A percentile compares a stretch with the other conserved stretches of the same genome.
phyloP scores from a whole-genome alignment of 2,888 invertebrate species.

The Anticlea derivata region DNA sequence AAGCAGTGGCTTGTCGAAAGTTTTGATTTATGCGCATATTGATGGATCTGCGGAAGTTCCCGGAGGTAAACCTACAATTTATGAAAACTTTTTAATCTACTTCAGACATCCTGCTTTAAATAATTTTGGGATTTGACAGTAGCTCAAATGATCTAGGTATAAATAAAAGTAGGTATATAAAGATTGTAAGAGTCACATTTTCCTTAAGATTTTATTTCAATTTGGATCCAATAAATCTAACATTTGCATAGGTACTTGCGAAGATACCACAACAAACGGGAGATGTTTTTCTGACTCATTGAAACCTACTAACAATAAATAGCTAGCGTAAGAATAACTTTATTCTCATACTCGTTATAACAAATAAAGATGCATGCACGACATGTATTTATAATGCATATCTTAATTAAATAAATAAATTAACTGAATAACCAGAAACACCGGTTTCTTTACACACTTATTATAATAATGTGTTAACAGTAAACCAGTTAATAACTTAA shows the following conservation, averaged over 20 bases:
- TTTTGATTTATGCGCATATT: constrained; percentile 73
- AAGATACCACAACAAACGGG: not conserved
- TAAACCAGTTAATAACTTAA: not conserved
- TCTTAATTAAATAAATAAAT: not conserved
- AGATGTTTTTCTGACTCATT: too few species aligned
- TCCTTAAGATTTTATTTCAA: constrained; percentile 8
- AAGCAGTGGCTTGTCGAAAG: constrained; percentile 53
- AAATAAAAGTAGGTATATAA: too few species aligned
- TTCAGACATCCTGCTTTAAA: constrained; percentile 32
- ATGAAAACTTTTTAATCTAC: constrained; percentile 54
- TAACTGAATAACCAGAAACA: not conserved
- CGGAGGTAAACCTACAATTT: constrained; percentile 52
- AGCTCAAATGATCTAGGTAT: constrained; percentile 21
- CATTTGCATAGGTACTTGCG: not conserved
- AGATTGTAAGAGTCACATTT: constrained; percentile 10
- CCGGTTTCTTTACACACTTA: not conserved
- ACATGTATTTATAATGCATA: too few species aligned
- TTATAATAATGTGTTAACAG: constrained; percentile 8
- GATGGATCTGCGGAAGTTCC: constrained; percentile 49
- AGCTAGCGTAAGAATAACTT: too few species aligned
- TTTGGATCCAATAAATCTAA: constrained; percentile 1
- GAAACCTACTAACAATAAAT: too few species aligned
- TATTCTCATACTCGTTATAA: too few species aligned
- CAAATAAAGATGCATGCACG: too few species aligned
- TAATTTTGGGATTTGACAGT: constrained; percentile 27